These are phyloP conservation scores for Brachionus rubens DNA, from an alignment of 1,140 invertebrate species.

Conservation along the genomic window DNA sequence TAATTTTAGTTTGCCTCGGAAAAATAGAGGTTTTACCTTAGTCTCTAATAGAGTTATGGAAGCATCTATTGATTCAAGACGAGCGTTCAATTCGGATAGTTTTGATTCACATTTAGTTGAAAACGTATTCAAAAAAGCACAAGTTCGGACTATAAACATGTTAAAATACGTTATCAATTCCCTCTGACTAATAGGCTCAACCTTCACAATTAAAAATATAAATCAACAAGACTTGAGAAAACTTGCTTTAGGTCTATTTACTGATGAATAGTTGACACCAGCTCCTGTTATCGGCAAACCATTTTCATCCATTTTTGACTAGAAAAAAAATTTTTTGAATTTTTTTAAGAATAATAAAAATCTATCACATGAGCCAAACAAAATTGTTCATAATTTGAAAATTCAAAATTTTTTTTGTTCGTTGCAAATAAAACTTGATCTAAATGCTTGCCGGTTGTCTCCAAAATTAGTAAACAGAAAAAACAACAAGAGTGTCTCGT, in stretches of 20 bases:
- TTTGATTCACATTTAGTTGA: slow-evolving; percentile 40
- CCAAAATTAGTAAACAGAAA: too few species aligned
- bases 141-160: slow-evolving; percentile 25
- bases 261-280: slow-evolving; percentile 41
- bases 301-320: slow-evolving; percentile 40
- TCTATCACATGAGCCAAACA: slow-evolving; percentile 17
- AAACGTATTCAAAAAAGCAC: slow-evolving; percentile 39
- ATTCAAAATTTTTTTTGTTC: not conserved
- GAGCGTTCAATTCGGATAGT: not conserved
- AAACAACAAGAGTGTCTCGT: too few species aligned
- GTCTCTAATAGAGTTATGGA: slow-evolving; percentile 38
- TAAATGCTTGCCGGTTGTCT: too few species aligned
- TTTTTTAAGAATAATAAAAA: not conserved
- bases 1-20: not conserved
- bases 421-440: too few species aligned
- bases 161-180: slow-evolving; percentile 44
- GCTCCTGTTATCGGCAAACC: slow-evolving; percentile 44
- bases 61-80: slow-evolving; percentile 20
- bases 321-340: too few species aligned
- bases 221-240: not conserved
- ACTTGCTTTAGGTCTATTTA: not conserved
- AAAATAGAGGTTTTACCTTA: not conserved
- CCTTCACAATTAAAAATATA: not conserved
- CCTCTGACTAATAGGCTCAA: slow-evolving; percentile 32
- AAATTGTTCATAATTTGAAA: too few species aligned